These are phyloP conservation scores for Heloderma charlesbogerti DNA, from an alignment of 2,113 vertebrate genomes.

Conservation along the genomic window DNA sequence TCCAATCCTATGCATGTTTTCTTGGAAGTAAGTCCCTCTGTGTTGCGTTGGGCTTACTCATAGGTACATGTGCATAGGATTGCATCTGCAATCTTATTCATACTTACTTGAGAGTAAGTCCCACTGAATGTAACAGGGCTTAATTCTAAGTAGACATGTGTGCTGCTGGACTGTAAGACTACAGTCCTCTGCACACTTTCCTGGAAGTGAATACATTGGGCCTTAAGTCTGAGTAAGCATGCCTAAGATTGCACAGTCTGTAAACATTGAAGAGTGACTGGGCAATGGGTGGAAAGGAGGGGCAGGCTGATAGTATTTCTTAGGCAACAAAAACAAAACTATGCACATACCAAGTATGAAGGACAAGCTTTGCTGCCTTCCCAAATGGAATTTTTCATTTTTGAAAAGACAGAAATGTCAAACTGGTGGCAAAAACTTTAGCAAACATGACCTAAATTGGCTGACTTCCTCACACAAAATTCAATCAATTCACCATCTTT, in stretches of 20 bases:
- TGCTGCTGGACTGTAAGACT: no score
- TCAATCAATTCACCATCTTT: neutral
- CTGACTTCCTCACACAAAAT: neutral
- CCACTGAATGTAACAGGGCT: neutral
- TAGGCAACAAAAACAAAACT: neutral
- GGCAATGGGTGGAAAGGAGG: no score
- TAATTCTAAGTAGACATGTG: no score
- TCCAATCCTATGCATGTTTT: neutral
- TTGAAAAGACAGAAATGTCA: neutral
- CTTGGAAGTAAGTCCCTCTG: neutral
- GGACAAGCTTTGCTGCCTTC: neutral
- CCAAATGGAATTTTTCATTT: no score
- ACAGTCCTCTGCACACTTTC: neutral
- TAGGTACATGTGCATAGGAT: no score
- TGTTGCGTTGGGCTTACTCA: neutral
- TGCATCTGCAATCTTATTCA: neutral
- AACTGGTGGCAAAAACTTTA: neutral
- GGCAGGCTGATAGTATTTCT: neutral
- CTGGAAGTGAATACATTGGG: neutral
- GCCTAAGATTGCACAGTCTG: neutral
- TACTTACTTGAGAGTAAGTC: neutral
- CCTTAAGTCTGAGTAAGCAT: neutral
- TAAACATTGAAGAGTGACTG: neutral
- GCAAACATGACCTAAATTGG: neutral
- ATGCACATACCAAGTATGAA: neutral